phyloP scores from a whole-genome alignment of 1,140 invertebrate species.

The Pemphigus obesinymphae region DNA sequence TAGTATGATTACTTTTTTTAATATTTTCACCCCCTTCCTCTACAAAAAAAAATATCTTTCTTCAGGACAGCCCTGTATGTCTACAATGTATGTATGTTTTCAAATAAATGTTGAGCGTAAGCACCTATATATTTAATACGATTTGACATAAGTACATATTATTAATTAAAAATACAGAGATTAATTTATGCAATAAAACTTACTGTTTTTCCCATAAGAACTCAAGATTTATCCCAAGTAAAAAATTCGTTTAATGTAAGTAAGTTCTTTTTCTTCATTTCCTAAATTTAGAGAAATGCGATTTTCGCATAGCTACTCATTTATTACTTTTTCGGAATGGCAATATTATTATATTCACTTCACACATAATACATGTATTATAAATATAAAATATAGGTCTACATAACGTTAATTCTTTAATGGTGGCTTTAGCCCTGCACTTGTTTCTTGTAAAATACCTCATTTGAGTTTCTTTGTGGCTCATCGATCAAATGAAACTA shows the following conservation, averaged over 20 bases:
- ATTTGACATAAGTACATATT: no score
- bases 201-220: not conserved
- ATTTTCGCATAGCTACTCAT: not conserved
- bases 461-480: not conserved
- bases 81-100: no score
- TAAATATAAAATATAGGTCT: not conserved
- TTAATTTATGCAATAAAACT: no score
- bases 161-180: no score
- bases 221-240: not conserved
- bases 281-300: not conserved
- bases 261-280: not conserved
- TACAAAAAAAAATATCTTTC: no score
- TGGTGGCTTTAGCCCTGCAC: not conserved
- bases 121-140: no score
- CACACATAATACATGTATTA: not conserved
- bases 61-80: no score
- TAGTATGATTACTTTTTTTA: no score
- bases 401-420: not conserved
- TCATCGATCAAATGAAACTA: conserved; percentile 10
- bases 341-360: not conserved
- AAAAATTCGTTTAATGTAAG: not conserved
- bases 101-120: no score
- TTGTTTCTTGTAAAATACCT: conserved; percentile 15
- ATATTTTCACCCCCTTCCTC: no score
- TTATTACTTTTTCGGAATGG: not conserved